These are phyloP conservation scores for Ochropleura leucogaster DNA, from an alignment of 2,888 invertebrate genomes.

Conservation along the genomic window DNA sequence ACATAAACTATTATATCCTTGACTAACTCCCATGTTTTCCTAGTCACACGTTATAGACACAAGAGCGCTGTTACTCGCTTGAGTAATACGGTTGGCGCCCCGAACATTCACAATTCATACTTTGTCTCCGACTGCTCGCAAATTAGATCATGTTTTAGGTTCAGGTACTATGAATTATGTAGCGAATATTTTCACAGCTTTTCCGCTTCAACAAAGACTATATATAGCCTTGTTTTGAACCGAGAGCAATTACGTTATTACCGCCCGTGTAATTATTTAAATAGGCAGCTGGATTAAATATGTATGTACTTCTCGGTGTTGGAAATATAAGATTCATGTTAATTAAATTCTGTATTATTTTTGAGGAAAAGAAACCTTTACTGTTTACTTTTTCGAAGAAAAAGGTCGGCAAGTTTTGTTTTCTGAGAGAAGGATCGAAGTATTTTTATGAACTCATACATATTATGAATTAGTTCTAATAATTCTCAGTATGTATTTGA, in stretches of 20 bases:
- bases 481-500: too few species aligned
- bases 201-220: constrained; percentile 28
- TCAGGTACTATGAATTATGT: constrained; percentile 59
- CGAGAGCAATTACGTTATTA: constrained; percentile 50
- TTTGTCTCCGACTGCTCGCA: constrained; percentile 41
- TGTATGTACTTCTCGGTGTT: constrained; percentile 14
- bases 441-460: too few species aligned
- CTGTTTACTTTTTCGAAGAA: not conserved
- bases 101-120: constrained; percentile 57
- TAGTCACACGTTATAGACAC: constrained; percentile 8
- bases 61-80: constrained; percentile 3
- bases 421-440: not conserved
- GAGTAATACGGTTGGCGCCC: constrained; percentile 7
- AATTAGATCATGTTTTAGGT: constrained; percentile 58
- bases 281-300: constrained; percentile 40
- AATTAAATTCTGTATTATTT: constrained; percentile 33
- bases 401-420: not conserved
- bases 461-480: too few species aligned
- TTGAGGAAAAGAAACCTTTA: constrained; percentile 11
- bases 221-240: constrained; percentile 51
- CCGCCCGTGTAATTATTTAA: constrained; percentile 50
- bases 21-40: not conserved
- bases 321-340: constrained; percentile 32
- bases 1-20: not conserved
- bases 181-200: constrained; percentile 46